phyloP scores from a whole-genome alignment of 2,888 invertebrate genomes.

The Synergus gifuensis region DNA sequence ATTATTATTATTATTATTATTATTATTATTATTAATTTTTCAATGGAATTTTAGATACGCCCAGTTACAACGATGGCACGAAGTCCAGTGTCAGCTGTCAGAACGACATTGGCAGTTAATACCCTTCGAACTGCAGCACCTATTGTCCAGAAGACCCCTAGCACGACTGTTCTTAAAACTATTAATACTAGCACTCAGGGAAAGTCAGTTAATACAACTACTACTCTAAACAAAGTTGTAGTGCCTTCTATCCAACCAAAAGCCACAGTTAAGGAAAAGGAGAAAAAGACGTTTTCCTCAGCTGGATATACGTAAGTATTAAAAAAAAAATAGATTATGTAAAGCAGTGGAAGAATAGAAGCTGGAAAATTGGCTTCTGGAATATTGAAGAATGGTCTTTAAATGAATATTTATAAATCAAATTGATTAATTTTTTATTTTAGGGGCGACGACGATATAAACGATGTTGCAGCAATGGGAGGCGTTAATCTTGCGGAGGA shows the following conservation, averaged over 20 bases:
- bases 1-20: too few relatives aligned
- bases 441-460: constrained; percentile 96
- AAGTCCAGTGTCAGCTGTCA: constrained; percentile 70
- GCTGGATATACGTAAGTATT: constrained; percentile 78
- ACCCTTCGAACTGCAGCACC: constrained; percentile 67
- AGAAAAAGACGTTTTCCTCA: constrained; percentile 84
- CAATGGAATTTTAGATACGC: constrained; percentile 65
- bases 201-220: constrained; percentile 72
- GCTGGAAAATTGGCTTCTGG: neutral
- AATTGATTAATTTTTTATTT: constrained; percentile 63
- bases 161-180: constrained; percentile 74
- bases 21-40: too few relatives aligned
- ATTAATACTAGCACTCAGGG: constrained; percentile 67
- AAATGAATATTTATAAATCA: neutral
- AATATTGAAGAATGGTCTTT: neutral
- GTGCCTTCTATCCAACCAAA: constrained; percentile 80
- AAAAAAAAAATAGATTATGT: neutral
- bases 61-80: constrained; percentile 74
- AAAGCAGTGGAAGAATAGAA: neutral
- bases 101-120: constrained; percentile 71
- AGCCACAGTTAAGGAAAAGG: constrained; percentile 87
- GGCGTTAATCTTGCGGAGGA: constrained; percentile 98
- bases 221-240: constrained; percentile 79
- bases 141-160: constrained; percentile 67
- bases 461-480: constrained; percentile 99